Percentiles rank a stretch among this genome's conserved stretches.
These are phyloP conservation scores for Andrena chrysosceles DNA, from an alignment of 2,888 invertebrate species.

Conservation along the genomic window DNA sequence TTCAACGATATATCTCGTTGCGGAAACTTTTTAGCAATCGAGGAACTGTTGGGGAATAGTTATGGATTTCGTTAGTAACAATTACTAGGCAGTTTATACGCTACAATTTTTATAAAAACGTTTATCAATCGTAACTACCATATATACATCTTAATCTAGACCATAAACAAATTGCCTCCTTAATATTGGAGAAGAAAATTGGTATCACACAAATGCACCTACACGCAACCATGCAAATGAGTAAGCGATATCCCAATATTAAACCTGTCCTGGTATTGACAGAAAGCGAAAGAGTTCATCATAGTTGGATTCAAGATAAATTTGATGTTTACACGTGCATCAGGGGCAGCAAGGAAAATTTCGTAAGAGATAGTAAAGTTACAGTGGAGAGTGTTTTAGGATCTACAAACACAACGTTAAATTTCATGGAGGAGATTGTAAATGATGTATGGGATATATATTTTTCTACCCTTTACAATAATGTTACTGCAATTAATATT, in stretches of 20 bases:
- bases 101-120: background rate
- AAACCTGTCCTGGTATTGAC: constrained; percentile 82
- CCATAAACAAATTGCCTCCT: constrained; percentile 79
- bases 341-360: constrained; percentile 72
- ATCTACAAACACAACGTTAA: constrained; percentile 55
- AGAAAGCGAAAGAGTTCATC: constrained; percentile 79
- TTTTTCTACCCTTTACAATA: background rate
- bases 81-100: constrained; percentile 16
- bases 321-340: constrained; percentile 77
- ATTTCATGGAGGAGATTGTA: constrained; percentile 66
- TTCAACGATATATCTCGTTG: constrained; percentile 82
- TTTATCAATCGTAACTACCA: background rate
- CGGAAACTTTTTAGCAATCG: constrained; percentile 84
- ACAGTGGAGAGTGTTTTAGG: constrained; percentile 41
- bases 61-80: constrained; percentile 83
- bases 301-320: constrained; percentile 77
- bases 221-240: constrained; percentile 81
- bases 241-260: constrained; percentile 80
- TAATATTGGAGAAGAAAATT: constrained; percentile 76
- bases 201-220: constrained; percentile 83
- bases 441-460: constrained; percentile 63
- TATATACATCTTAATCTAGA: constrained; percentile 70
- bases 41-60: constrained; percentile 82
- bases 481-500: constrained; percentile 18
- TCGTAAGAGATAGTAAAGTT: constrained; percentile 65